Base-by-base conservation (phyloP, 2,113 vertebrate genomes). In the Callaeas wilsoni region DNA sequence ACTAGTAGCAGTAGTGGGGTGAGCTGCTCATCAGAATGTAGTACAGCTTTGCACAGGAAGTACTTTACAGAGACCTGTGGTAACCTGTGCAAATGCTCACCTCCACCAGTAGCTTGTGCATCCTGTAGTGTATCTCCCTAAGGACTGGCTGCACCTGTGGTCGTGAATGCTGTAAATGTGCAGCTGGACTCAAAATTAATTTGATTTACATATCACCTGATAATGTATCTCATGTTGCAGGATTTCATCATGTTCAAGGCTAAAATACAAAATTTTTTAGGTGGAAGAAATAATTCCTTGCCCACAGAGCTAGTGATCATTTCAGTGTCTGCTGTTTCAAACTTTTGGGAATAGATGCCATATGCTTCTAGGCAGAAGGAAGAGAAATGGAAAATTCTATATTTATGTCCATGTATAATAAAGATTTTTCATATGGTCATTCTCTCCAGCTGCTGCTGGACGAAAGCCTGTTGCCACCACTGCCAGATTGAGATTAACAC, bases 391-490 rank as follows among this genome's bases (percentile, higher is more conserved):
- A 96, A 94, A 96, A 94, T 75, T 84, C 73, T 74, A 18, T 91
- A 78, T 97, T 92, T 93, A 52, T 41, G 29, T 64, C 94, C 75
- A 80, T 44, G 29, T 78, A 77, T 55, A 86, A 57, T 80, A 88
- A 71, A 78, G 76, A 90, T 65, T 92, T 94, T 89, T 96, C 29
- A 59, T 75, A 67, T 21, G 47, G 75, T 90, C 79, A 41, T 88
- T 94, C 22, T 92, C 75, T 90, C 87, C 73, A 75, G 64, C 60
- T 92, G 64, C 90, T 93, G 41, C 88, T 94, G 94, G 85, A 95
- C 76, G 21, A 56, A 73, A 90, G 69, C 83, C 95, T 84, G 33
- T 75, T 95, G 76, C 49, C 37, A 78, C 26, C 26, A 30, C 44
- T 9, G 22, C 91, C 70, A 95, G 57, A 60, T 18, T n/a, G 56